Percentiles rank a stretch among this genome's conserved stretches.
Evolutionary conservation across 2,888 invertebrate genomes (phyloP).

Genomic region (Gnatocerus cornutus): DNA sequence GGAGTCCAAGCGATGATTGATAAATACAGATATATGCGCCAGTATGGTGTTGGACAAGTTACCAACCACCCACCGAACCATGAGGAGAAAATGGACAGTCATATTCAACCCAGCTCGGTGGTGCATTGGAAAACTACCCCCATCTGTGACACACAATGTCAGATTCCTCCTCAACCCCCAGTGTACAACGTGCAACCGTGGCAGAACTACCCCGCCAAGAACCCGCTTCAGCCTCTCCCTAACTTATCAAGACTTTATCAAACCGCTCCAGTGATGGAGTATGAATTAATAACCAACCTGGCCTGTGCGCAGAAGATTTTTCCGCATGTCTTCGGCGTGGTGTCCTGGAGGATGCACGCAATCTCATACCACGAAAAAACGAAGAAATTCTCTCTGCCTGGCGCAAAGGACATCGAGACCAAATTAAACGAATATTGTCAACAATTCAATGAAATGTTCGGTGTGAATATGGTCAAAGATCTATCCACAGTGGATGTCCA

Average conservation of each 20-base stretch:
- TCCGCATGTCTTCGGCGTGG: neutral
- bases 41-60: too few relatives aligned
- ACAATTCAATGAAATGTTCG: neutral
- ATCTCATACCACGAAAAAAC: neutral
- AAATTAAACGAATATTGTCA: neutral
- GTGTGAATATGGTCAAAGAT: neutral
- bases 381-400: neutral
- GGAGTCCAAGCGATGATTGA: too few relatives aligned
- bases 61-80: too few relatives aligned
- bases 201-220: neutral
- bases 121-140: too few relatives aligned
- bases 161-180: too few relatives aligned
- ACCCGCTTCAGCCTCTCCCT: neutral
- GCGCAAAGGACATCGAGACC: neutral
- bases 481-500: neutral
- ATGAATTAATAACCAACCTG: neutral
- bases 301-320: neutral
- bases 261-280: neutral
- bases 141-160: too few relatives aligned
- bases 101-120: too few relatives aligned
- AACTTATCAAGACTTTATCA: conserved; percentile 1
- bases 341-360: neutral
- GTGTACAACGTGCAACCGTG: too few relatives aligned
- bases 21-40: too few relatives aligned
- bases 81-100: too few relatives aligned